These are phyloP conservation scores for Lytechinus variegatus DNA, from an alignment of 35 echinoderm and acorn worm species.

Conservation along the genomic window DNA sequence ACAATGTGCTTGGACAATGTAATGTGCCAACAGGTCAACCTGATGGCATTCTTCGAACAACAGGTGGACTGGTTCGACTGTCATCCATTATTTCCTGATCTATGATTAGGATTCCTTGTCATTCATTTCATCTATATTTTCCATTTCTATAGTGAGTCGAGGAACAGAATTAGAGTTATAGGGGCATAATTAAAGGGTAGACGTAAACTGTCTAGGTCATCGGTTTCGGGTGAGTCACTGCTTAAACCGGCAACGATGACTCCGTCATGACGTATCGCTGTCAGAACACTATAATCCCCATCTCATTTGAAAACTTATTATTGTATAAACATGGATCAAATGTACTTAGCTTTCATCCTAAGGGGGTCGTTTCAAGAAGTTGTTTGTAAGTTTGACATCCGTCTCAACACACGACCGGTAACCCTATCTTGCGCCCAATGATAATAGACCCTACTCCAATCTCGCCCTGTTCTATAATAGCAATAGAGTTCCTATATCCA, in stretches of 20 bases:
- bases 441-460: no score
- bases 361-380: no score
- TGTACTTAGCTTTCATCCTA: no score
- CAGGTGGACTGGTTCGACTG: not conserved
- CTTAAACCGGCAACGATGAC: not conserved
- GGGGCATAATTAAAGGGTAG: not conserved
- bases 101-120: not conserved
- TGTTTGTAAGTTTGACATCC: no score
- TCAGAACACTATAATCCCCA: no score
- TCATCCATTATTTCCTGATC: not conserved
- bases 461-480: no score
- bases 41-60: not conserved
- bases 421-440: no score
- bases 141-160: not conserved
- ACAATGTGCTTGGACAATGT: not conserved
- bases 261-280: not conserved
- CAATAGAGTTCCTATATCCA: no score
- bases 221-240: not conserved
- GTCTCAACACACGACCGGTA: no score
- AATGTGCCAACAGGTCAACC: not conserved
- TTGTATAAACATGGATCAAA: no score
- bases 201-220: not conserved
- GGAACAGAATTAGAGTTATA: not conserved
- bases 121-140: not conserved
- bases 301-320: no score